Evolutionary conservation across 2,888 invertebrate genomes (phyloP).

Genomic region (Cremastinae sp.): DNA sequence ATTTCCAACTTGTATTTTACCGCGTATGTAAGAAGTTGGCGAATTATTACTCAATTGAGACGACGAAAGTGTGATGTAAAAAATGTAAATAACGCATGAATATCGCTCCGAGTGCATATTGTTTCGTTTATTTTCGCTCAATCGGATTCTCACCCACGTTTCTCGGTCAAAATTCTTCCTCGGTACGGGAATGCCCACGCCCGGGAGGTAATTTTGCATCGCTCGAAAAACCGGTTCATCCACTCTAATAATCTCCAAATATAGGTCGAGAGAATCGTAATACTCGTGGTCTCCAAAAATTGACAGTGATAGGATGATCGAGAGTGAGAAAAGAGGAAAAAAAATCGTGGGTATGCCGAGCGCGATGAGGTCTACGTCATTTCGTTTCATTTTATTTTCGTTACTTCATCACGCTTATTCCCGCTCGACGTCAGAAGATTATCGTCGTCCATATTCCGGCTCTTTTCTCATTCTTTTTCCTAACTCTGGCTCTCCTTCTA

Average conservation of each 20-base stretch:
- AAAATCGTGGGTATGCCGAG: conserved; percentile 37
- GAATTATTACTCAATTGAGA: not conserved
- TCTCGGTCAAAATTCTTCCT: not conserved
- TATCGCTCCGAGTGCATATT: too few species aligned
- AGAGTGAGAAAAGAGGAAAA: conserved; percentile 28
- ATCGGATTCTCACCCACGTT: not conserved
- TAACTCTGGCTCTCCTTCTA: conserved; percentile 1
- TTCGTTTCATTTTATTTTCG: conserved; percentile 70
- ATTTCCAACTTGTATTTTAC: not conserved
- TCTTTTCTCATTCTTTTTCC: conserved; percentile 24
- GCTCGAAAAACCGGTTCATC: conserved; percentile 10
- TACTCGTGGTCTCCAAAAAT: conserved; percentile 13
- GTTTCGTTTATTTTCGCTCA: not conserved
- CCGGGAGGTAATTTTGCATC: not conserved
- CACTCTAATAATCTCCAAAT: conserved; percentile 31
- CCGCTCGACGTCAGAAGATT: conserved; percentile 69
- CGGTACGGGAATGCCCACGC: not conserved
- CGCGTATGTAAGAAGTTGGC: not conserved
- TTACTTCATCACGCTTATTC: conserved; percentile 70
- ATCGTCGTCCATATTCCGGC: conserved; percentile 63
- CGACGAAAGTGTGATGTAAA: too few species aligned
- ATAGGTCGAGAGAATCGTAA: conserved; percentile 21
- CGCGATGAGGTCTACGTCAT: conserved; percentile 57
- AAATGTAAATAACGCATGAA: too few species aligned
- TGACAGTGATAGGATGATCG: conserved; percentile 35